Conservation (phyloP, 2,888 invertebrate species). For the Drosophila ezoana region DNA sequence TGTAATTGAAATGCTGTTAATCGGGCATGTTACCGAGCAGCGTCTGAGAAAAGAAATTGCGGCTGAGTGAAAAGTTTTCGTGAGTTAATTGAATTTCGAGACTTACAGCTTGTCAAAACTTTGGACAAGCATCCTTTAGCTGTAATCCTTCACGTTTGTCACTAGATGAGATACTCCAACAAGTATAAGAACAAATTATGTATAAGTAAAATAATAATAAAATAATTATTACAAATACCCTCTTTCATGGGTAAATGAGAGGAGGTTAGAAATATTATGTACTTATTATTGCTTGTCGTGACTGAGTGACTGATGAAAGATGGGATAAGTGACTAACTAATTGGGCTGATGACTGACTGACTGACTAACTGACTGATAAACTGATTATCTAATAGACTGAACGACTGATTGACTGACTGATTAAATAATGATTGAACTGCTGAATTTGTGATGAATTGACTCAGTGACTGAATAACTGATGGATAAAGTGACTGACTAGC, state of each 20-base stretch:
- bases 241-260: neutral
- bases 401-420: neutral
- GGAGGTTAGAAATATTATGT: too few relatives aligned
- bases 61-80: conserved; percentile 8
- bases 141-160: too few relatives aligned
- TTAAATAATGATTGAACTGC: too few relatives aligned
- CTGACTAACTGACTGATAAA: neutral
- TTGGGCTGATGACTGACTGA: neutral
- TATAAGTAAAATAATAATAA: neutral
- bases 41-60: neutral
- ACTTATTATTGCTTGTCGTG: too few relatives aligned
- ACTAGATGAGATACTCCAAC: neutral
- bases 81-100: conserved; percentile 17
- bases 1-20: conserved; percentile 52
- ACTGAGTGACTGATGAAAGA: neutral
- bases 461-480: too few relatives aligned
- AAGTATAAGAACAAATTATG: neutral
- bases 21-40: conserved; percentile 1
- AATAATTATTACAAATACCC: neutral
- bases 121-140: neutral
- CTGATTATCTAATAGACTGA: neutral
- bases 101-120: too few relatives aligned
- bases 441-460: too few relatives aligned
- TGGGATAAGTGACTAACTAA: too few relatives aligned
- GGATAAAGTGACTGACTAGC: neutral